phyloP scores from a whole-genome alignment of 2,113 vertebrate genomes.

The Ciconia maguari region DNA sequence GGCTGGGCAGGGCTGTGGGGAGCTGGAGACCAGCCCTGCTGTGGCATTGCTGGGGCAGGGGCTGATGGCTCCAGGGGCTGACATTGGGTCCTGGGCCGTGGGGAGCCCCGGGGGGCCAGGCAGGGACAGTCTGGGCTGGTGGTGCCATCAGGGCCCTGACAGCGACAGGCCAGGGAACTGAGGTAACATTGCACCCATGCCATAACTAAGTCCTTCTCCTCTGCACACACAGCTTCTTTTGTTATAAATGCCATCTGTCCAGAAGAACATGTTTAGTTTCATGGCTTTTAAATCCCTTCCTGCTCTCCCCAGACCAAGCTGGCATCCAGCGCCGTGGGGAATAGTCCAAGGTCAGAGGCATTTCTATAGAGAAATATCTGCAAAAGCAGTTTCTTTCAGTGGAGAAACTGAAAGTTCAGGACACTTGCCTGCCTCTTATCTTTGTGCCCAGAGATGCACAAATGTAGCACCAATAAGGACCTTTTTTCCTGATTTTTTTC shows the following conservation, averaged over 20 bases:
- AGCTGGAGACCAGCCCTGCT: neutral
- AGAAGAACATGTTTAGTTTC: neutral
- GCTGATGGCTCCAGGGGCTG: neutral
- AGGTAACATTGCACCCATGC: neutral
- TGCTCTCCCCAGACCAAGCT: neutral
- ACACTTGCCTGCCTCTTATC: neutral
- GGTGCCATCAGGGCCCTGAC: neutral
- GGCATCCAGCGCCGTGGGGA: neutral
- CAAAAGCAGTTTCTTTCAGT: slow-evolving; percentile 7
- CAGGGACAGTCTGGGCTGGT: neutral
- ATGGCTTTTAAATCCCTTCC: neutral
- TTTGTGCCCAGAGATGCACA: neutral
- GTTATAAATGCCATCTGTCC: neutral
- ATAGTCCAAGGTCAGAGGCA: slow-evolving; percentile 24
- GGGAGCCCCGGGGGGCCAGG: neutral
- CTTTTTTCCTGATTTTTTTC: neutral
- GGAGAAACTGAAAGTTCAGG: neutral
- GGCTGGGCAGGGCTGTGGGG: neutral
- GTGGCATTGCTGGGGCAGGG: accelerated
- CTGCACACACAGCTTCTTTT: neutral
- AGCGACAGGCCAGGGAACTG: neutral
- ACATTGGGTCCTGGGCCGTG: accelerated
- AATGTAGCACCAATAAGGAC: neutral
- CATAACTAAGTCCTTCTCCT: neutral
- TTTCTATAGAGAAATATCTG: slow-evolving; percentile 26